phyloP scores from a whole-genome alignment of 2,113 vertebrate genomes.

The Gallinago media region DNA sequence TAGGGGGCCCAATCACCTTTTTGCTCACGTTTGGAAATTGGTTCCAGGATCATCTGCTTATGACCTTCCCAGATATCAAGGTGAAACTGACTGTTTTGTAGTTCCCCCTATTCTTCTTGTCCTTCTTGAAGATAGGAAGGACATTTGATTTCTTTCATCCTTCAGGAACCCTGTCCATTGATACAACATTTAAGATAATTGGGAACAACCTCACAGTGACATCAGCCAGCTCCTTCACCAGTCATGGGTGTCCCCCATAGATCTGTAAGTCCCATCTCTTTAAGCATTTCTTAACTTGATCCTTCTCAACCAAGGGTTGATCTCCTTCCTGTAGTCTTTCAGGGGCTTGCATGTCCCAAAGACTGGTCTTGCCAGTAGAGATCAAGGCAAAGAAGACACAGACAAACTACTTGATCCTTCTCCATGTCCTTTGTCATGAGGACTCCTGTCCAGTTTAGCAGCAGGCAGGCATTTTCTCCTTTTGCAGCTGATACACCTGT shows the following conservation, averaged over 20 bases:
- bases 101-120: not conserved
- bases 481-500: not conserved
- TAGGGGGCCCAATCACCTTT: not conserved
- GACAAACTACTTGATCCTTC: not conserved
- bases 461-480: not conserved
- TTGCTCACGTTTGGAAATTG: not conserved
- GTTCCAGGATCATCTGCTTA: not conserved
- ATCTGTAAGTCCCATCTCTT: not conserved
- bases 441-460: not conserved
- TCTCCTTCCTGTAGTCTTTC: not conserved
- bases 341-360: not conserved
- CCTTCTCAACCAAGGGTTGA: not conserved
- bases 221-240: not conserved
- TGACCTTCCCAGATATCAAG: not conserved
- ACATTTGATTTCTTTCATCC: not conserved
- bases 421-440: not conserved
- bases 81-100: not conserved
- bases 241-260: rapidly evolving
- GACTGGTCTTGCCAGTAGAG: not conserved
- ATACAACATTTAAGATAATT: not conserved
- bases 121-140: not conserved
- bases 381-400: not conserved
- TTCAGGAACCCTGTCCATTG: not conserved
- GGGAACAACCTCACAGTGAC: not conserved
- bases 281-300: not conserved